These are phyloP conservation scores for Caerostris darwini DNA, from an alignment of 1,140 invertebrate genomes.

Conservation along the genomic window DNA sequence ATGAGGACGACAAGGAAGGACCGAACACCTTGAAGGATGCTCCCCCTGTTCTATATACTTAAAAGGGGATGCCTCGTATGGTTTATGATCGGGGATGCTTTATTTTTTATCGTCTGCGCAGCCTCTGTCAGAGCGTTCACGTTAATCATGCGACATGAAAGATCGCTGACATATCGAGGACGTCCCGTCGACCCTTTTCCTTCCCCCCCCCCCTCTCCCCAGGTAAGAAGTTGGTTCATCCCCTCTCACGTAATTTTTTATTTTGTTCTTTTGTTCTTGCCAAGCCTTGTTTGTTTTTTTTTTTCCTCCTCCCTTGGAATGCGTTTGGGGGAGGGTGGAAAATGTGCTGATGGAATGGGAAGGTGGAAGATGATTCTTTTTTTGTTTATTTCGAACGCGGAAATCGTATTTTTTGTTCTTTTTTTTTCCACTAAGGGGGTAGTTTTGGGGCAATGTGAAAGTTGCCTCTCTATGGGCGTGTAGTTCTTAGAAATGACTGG, in stretches of 20 bases:
- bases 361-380: neutral
- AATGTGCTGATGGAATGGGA: neutral
- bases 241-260: neutral
- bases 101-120: constrained; percentile 50
- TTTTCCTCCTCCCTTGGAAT: neutral
- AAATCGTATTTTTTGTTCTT: neutral
- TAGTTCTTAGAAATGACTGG: neutral
- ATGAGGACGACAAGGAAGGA: constrained; percentile 60
- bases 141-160: constrained; percentile 69
- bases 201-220: neutral
- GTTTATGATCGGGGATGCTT: constrained; percentile 32
- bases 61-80: neutral
- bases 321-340: neutral
- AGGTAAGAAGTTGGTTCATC: neutral
- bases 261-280: neutral
- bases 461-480: neutral
- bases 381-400: neutral
- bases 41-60: constrained; percentile 11
- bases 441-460: too few species aligned
- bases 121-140: constrained; percentile 42
- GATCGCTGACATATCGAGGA: constrained; percentile 70
- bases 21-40: neutral
- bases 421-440: neutral
- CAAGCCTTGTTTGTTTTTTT: neutral
- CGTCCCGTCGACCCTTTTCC: constrained; percentile 20